Evolutionary conservation across 1,140 invertebrate species (phyloP), one percentile per base, ranked within the genome.

Genomic region (Conus betulinus): DNA sequence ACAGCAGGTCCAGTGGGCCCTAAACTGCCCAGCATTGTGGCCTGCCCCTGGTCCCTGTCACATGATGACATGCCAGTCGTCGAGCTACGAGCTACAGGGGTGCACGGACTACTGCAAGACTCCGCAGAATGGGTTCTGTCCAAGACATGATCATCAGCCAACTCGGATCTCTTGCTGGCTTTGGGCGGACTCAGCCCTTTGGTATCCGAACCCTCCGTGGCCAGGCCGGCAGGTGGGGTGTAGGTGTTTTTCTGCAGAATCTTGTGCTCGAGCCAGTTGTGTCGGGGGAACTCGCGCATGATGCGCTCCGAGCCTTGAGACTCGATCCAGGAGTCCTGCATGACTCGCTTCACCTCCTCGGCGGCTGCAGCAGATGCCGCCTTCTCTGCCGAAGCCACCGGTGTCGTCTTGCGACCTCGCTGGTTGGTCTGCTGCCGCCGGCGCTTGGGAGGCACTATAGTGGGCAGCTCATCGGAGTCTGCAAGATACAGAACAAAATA

Each of bases 251-350:
- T 71, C 52, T 91, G 89, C 15, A 90, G 81, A 23, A 90, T 90
- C 74, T 91, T 91, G 82, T 91, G 83, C 53, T 91, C 87, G 51
- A 91, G 88, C 91, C 91, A 91, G 87, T 91, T 91, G 84, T 90
- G 88, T 10, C 88, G 79, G 8, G 91, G 91, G 25, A 91, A 87
- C 85, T 91, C 91, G 20, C 84, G 88, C 63, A 89, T 86, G 81
- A 91, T 90, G 63, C 91, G 84, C 23, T 90, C 91, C 51, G 79
- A 84, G 20, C 57, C 84, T 10, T 79, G 71, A 0, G 82, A 57
- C n/a, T 88, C 86, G 25, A 84, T 17, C 23, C 88, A 57, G 5
- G 88, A 67, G 8, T 89, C 84, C 67, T 85, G 79, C 53, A 89
- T 83, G 51, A 20, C 60, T 88, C 63, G 71, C 57, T 13, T 55